Conservation (phyloP, 2,888 invertebrate species). For the Antheraea assamensis region DNA sequence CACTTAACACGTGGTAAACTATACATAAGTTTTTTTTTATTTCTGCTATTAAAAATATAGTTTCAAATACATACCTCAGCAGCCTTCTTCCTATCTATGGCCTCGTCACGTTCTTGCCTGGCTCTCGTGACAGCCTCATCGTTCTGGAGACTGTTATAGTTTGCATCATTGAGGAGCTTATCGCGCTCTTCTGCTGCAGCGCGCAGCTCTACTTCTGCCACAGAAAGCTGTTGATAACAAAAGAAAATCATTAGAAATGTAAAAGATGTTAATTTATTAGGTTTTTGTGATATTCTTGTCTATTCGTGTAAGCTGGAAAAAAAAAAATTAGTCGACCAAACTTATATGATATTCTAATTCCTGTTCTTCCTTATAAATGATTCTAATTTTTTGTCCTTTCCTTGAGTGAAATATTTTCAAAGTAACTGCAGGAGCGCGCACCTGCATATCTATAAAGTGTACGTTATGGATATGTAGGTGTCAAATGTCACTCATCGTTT, state of each 20-base stretch:
- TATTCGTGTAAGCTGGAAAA: background rate
- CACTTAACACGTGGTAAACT: background rate
- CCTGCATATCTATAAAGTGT: no score
- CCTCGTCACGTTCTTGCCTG: constrained; percentile 91
- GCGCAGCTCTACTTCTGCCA: constrained; percentile 91
- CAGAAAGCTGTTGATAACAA: constrained; percentile 78
- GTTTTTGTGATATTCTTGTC: background rate
- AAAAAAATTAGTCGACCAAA: background rate
- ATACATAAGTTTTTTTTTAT: background rate
- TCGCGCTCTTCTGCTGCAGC: constrained; percentile 92
- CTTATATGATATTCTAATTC: no score
- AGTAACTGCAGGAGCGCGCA: no score
- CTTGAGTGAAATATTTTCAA: no score
- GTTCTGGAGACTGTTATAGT: constrained; percentile 86
- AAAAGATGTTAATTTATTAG: background rate
- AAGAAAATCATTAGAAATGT: background rate
- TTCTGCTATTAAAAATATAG: background rate
- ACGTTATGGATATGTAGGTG: no score
- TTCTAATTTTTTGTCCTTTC: no score
- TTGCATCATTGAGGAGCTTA: constrained; percentile 89
- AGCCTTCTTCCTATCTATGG: constrained; percentile 79
- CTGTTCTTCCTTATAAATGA: no score
- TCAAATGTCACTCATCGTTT: no score
- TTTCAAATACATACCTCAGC: constrained; percentile 54
- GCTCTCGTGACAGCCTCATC: constrained; percentile 93